These are phyloP conservation scores for Blera fallax DNA, from an alignment of 2,888 invertebrate species.

Conservation along the genomic window DNA sequence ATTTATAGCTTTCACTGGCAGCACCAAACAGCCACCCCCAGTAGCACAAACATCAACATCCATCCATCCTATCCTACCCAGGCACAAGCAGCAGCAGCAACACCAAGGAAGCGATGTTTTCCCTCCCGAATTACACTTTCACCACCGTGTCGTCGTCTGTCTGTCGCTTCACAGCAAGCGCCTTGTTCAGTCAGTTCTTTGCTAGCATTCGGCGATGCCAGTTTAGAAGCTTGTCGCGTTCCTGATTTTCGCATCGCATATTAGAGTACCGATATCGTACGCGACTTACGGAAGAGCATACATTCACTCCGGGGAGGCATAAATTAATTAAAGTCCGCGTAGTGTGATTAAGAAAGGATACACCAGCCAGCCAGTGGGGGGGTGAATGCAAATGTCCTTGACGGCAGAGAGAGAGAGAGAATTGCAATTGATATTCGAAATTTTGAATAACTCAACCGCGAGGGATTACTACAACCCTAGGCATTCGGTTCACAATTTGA, in stretches of 20 bases:
- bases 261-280: slow-evolving; percentile 2
- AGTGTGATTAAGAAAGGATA: slow-evolving; percentile 42
- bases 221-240: slow-evolving; percentile 44
- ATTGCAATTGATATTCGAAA: slow-evolving; percentile 54
- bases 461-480: slow-evolving; percentile 40
- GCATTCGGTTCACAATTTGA: slow-evolving; percentile 31
- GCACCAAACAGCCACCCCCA: slow-evolving; percentile 55
- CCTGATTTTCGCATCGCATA: slow-evolving; percentile 12
- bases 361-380: background rate
- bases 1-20: slow-evolving; percentile 71
- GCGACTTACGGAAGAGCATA: slow-evolving; percentile 33
- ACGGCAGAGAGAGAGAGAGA: slow-evolving; percentile 28
- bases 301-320: slow-evolving; percentile 52
- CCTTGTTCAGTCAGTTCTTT: slow-evolving; percentile 62
- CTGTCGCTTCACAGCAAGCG: slow-evolving; percentile 58
- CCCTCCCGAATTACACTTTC: slow-evolving; percentile 66
- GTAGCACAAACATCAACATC: slow-evolving; percentile 59
- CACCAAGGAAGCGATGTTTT: slow-evolving; percentile 67
- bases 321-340: slow-evolving; percentile 67
- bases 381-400: slow-evolving; percentile 42
- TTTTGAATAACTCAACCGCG: slow-evolving; percentile 66
- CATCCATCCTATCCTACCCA: slow-evolving; percentile 6
- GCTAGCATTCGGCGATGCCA: slow-evolving; percentile 61
- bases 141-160: slow-evolving; percentile 51
- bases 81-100: slow-evolving; percentile 24